A percentile compares a stretch with the other conserved stretches of the same genome.
phyloP scores from a whole-genome alignment of 2,888 invertebrate genomes.

The Diaprepes abbreviatus region DNA sequence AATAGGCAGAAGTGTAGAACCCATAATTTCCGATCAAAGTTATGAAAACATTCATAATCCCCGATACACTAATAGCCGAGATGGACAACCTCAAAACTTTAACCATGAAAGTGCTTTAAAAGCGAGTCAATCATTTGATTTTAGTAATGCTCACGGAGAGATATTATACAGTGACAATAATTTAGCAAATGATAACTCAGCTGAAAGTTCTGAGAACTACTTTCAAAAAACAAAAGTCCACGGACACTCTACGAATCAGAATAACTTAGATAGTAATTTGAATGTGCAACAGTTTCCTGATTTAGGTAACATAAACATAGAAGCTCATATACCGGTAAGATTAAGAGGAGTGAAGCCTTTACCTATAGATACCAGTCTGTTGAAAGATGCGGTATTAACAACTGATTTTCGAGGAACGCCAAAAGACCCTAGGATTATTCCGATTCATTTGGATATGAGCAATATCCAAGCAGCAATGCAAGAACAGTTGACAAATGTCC shows the following conservation, averaged over 20 bases:
- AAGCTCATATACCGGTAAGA: slow-evolving; percentile 35
- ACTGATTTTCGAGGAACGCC: slow-evolving; percentile 24
- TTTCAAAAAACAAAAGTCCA: not conserved
- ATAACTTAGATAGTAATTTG: not conserved
- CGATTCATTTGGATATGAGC: slow-evolving; percentile 42
- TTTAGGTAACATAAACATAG: slow-evolving; percentile 35
- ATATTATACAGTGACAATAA: slow-evolving; percentile 1
- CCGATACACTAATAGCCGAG: not conserved
- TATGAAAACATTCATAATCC: not conserved
- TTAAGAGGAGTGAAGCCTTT: slow-evolving; percentile 41
- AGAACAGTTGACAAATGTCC: slow-evolving; percentile 14
- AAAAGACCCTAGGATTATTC: slow-evolving; percentile 24
- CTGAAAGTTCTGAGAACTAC: slow-evolving; percentile 8
- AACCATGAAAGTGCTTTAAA: slow-evolving; percentile 37
- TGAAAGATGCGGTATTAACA: slow-evolving; percentile 41
- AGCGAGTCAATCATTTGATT: slow-evolving; percentile 42
- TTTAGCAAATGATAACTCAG: not conserved
- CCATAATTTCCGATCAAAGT: not conserved
- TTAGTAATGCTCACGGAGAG: slow-evolving; percentile 40
- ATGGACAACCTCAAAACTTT: slow-evolving; percentile 7
- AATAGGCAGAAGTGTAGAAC: slow-evolving; percentile 13
- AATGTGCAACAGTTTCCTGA: slow-evolving; percentile 1
- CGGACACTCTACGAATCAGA: not conserved
- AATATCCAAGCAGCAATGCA: slow-evolving; percentile 32
- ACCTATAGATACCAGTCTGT: slow-evolving; percentile 40